A percentile compares a stretch with the other conserved stretches of the same genome.
Evolutionary conservation across 2,113 vertebrate genomes (phyloP).

Genomic region (Erpornis zantholeuca): DNA sequence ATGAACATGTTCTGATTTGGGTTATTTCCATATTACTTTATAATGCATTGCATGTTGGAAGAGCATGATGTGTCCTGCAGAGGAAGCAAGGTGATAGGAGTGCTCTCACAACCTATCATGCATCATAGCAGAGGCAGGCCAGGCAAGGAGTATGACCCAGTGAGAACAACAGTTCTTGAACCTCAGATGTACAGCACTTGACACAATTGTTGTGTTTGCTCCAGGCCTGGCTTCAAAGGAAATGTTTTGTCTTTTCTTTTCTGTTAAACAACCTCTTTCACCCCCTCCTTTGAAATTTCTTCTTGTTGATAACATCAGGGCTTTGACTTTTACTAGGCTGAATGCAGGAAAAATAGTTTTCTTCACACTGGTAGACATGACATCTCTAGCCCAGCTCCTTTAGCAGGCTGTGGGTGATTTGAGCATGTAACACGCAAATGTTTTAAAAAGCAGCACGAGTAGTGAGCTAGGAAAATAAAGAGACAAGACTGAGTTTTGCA

Average conservation of each 20-base stretch:
- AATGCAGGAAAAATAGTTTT: neutral
- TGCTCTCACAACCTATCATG: neutral
- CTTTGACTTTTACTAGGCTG: neutral
- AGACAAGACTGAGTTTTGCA: neutral
- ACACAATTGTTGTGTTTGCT: neutral
- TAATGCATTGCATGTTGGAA: neutral
- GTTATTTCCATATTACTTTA: neutral
- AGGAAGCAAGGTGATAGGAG: neutral
- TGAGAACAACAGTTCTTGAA: neutral
- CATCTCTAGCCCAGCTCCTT: neutral
- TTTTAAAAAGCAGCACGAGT: neutral
- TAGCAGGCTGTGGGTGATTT: neutral
- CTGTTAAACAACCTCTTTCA: neutral
- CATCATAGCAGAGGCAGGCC: neutral
- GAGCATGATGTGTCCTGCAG: neutral
- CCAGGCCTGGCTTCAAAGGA: neutral
- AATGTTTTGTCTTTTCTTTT: neutral
- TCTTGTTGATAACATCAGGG: neutral
- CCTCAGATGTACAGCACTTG: neutral
- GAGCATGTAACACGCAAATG: neutral
- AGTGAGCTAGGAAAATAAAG: neutral
- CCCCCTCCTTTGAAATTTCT: neutral
- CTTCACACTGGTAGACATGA: neutral
- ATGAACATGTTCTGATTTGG: too few species aligned
- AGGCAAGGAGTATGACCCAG: neutral